phyloP scores from a whole-genome alignment of 2,888 invertebrate genomes.

The Acanthopleura granulata region DNA sequence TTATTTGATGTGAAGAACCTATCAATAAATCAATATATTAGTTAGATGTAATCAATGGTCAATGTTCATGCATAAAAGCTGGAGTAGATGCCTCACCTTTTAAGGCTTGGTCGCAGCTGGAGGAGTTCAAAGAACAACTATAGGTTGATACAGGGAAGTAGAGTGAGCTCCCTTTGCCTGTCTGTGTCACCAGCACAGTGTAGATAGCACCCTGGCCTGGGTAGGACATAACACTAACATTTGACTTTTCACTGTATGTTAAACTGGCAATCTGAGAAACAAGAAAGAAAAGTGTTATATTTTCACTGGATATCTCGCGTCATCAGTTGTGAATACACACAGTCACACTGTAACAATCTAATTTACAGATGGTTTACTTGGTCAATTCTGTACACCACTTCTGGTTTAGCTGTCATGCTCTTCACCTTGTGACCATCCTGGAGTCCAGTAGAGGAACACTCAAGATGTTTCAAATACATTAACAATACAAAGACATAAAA shows the following conservation, averaged over 20 bases:
- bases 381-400: too few species aligned
- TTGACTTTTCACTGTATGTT: slow-evolving; percentile 16
- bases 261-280: slow-evolving; percentile 22
- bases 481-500: too few species aligned
- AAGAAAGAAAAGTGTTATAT: neutral
- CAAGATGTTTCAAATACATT: too few species aligned
- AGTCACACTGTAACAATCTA: neutral
- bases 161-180: slow-evolving; percentile 63
- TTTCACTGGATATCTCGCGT: too few species aligned
- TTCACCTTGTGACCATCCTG: too few species aligned
- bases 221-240: slow-evolving; percentile 45
- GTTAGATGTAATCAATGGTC: too few species aligned
- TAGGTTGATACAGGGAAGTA: slow-evolving; percentile 81
- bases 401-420: too few species aligned
- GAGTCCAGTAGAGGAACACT: too few species aligned
- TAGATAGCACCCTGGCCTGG: slow-evolving; percentile 59
- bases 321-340: neutral
- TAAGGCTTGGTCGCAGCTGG: slow-evolving; percentile 27
- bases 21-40: too few species aligned
- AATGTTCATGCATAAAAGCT: too few species aligned
- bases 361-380: too few species aligned
- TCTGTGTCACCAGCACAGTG: slow-evolving; percentile 48
- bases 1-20: too few species aligned
- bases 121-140: slow-evolving; percentile 74
- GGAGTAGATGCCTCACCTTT: neutral